Evolutionary conservation across 2,113 vertebrate species (phyloP), one percentile per base, ranked within the genome.

Genomic region (Alaudala cheleensis): DNA sequence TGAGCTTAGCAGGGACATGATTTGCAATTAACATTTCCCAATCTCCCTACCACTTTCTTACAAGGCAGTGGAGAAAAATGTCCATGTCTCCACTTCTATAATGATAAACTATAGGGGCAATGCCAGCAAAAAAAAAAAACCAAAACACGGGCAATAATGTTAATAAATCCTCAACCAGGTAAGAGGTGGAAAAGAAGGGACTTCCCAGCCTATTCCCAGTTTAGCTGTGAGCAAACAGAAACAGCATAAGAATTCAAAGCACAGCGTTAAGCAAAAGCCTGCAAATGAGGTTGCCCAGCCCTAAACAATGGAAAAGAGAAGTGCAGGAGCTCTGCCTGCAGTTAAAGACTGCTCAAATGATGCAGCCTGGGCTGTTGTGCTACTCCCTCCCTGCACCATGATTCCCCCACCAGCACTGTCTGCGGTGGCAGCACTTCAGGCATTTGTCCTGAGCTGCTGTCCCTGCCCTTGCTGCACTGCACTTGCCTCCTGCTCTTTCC

Each of bases 321-420:
- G 5, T 8, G 11, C 26, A 76, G 60, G 56, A 40, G 8, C 20
- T 24, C 16, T 33, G 31, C 14, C 10, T 31, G 16, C 16, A 73
- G 29, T 33, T 31, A 61, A 72, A 37, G 10, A 77, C 69, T 44
- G 25, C 33, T 28, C 11, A 80, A 13, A 17, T 14, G 16, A 79
- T 66, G 14, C 22, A 44, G 15, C 11, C 29, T 28, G 5, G 12
- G 14, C 26, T 72, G 33, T 17, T 5, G 1, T 37, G 31, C n/a
- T 82, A 7, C 19, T 74, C 29, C 11, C 19, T 40, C 17, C 11
- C 19, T 40, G 17, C 33, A 56, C 14, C 1, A 2, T 8, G 4
- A 7, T 10, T 7, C 4, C 9, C 20, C 28, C 3, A 4, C 4
- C 31, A 56, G 29, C 1, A 2, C 0, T 53, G 42, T 13, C 28